These are phyloP conservation scores for Sebastes fasciatus DNA, from an alignment of 2,113 vertebrate genomes.

Conservation along the genomic window DNA sequence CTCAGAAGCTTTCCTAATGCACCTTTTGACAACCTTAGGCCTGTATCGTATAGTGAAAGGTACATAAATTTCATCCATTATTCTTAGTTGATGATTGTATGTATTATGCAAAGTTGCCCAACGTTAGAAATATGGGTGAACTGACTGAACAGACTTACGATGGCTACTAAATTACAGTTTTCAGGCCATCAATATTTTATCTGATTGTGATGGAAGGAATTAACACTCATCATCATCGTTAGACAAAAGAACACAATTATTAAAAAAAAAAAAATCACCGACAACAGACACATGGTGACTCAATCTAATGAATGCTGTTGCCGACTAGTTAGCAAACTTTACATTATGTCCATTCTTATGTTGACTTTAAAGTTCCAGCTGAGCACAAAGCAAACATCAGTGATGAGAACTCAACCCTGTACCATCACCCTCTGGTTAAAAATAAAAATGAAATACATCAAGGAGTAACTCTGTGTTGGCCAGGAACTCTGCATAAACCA, in stretches of 20 bases:
- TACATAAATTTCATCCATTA: neutral
- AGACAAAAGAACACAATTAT: neutral
- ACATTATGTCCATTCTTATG: neutral
- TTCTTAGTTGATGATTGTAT: no score
- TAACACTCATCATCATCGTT: neutral
- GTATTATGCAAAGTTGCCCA: no score
- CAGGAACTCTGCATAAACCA: neutral
- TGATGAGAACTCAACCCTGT: neutral
- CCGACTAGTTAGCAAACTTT: neutral
- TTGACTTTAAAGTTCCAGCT: neutral
- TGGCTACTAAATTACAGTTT: neutral
- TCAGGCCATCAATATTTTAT: neutral
- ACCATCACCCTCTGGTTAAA: neutral
- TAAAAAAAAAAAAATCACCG: neutral
- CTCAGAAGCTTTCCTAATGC: neutral
- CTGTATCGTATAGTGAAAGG: neutral
- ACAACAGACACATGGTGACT: neutral
- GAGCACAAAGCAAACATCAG: neutral
- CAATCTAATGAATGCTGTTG: neutral
- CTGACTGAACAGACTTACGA: neutral
- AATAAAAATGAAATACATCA: neutral
- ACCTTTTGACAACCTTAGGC: neutral
- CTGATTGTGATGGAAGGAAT: neutral
- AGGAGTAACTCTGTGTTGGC: neutral
- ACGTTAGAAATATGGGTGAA: neutral